Base-by-base conservation (phyloP, 2,113 vertebrate species). In the Trogon melanurus region DNA sequence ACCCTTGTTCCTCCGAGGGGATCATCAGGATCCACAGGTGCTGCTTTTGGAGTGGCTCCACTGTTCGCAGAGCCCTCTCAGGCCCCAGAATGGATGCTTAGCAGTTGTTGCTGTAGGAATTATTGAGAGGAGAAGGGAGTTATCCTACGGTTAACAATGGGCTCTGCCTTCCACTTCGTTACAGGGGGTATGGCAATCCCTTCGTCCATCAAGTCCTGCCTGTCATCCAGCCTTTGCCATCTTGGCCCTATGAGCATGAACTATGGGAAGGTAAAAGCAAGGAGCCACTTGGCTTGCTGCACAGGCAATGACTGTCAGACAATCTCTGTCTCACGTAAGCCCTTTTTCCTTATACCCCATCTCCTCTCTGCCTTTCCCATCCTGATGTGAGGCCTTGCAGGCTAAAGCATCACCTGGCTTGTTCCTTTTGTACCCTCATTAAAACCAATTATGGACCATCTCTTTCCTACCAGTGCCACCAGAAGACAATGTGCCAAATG, bases 181-280 rank as follows among this genome's bases (percentile, higher is more conserved):
- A 47, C 70, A 95, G 95, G 84, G 2, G 91, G 80, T 2, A 48
- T 95, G 69, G 11, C 25, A 79, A 82, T 93, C 36, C 79, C 87
- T 51, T 91, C 78, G 0, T 74, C 65, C 34, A 51, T 92, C 73
- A 95, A 95, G 38, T 66, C 91, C 83, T 97, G 93, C 57, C 14
- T 94, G 53, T 23, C 41, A 0, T 94, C 94, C 80, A 94, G 19
- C 1, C 8, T 64, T 20, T 97, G 96, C 65, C 34, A 84, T 5
- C 38, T 95, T 56, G 89, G 73, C 7, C 80, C 91, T 61, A 47
- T 92, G 32, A 96, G 86, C 1, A 76, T 95, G 86, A 95, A 92
- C 78, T 96, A 94, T 0, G 96, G 95, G 57, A 97, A 87, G 30
- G 93, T 95, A 53, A 95, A 91, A 76, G 91, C 73, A 87, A 95